phyloP scores from a whole-genome alignment of 2,797 vertebrate species.

The Danio choprae region DNA sequence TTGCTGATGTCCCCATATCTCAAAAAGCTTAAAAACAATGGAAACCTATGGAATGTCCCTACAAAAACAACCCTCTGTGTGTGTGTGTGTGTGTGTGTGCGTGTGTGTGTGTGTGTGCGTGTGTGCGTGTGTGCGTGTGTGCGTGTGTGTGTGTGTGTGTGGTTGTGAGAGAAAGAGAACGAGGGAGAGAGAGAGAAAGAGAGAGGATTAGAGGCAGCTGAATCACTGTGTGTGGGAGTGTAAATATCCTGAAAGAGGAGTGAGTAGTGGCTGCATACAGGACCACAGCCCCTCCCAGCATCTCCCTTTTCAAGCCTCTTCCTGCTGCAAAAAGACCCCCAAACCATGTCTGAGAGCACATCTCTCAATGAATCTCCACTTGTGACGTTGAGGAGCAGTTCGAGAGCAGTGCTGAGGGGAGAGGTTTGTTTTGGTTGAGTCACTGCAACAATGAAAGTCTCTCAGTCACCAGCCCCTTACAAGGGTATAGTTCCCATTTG shows the following conservation, averaged over 20 bases:
- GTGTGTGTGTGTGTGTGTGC: background rate
- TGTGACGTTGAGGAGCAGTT: slow-evolving; percentile 18
- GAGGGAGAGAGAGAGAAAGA: slow-evolving; percentile 36
- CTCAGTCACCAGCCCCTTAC: slow-evolving; percentile 40
- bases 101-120: too few species aligned
- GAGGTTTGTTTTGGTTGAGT: slow-evolving; percentile 52
- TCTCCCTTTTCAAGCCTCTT: slow-evolving; percentile 54
- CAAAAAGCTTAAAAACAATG: too few species aligned
- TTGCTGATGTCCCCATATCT: too few species aligned
- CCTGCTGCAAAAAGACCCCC: slow-evolving; percentile 46
- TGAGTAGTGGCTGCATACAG: slow-evolving; percentile 63
- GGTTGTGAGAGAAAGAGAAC: slow-evolving; percentile 19
- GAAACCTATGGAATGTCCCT: too few species aligned
- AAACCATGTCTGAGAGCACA: slow-evolving; percentile 35
- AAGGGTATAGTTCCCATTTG: slow-evolving; percentile 22
- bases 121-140: too few species aligned
- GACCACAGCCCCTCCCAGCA: slow-evolving; percentile 56
- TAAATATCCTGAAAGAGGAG: slow-evolving; percentile 70
- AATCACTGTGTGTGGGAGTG: slow-evolving; percentile 70
- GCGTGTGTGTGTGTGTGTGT: too few species aligned
- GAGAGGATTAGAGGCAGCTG: slow-evolving; percentile 63
- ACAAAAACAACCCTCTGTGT: too few species aligned
- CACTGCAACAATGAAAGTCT: slow-evolving; percentile 49
- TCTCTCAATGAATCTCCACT: slow-evolving; percentile 32
- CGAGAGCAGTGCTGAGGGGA: slow-evolving; percentile 26